Evolutionary conservation across 92 coral and sea anemone genomes (phyloP).

Genomic region (Metridium senile): DNA sequence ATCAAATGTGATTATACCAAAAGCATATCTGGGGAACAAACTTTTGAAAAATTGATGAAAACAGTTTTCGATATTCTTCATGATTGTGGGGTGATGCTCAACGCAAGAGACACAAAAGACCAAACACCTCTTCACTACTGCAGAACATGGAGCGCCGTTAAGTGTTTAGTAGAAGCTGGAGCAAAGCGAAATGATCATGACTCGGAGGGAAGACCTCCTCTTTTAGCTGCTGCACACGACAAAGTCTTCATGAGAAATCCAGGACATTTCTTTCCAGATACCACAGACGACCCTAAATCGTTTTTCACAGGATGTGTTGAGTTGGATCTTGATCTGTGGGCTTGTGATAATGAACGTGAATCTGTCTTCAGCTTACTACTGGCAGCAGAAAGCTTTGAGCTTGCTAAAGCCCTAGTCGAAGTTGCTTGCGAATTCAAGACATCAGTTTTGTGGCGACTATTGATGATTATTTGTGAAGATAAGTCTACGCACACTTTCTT

Average conservation of each 20-base stretch:
- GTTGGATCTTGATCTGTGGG: conserved; percentile 35
- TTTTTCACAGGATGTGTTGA: conserved; percentile 18
- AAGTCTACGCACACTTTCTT: not conserved
- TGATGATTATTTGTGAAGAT: conserved; percentile 25
- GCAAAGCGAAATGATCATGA: conserved; percentile 18
- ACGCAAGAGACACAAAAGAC: conserved; percentile 19
- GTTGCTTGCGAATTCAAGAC: not conserved
- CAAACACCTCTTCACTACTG: conserved; percentile 33
- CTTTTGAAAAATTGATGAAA: not conserved
- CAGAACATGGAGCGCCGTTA: conserved; percentile 34
- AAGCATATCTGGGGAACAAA: not conserved
- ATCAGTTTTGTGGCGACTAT: not conserved
- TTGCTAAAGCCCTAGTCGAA: not conserved
- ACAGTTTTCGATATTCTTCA: not conserved
- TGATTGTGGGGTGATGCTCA: conserved; percentile 5
- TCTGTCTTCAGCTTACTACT: conserved; percentile 25
- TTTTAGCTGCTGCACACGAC: not conserved
- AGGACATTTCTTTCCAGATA: conserved; percentile 22
- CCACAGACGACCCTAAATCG: conserved; percentile 22
- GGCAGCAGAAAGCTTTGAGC: not conserved
- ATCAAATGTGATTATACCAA: not conserved
- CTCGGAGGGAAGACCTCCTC: conserved; percentile 10
- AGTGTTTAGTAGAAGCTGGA: conserved; percentile 36
- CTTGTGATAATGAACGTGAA: conserved; percentile 18
- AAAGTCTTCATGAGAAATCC: not conserved